Percentiles rank a stretch among this genome's conserved stretches.
These are phyloP conservation scores for Atopsyche davidsoni DNA, from an alignment of 1,140 invertebrate genomes.

Conservation along the genomic window DNA sequence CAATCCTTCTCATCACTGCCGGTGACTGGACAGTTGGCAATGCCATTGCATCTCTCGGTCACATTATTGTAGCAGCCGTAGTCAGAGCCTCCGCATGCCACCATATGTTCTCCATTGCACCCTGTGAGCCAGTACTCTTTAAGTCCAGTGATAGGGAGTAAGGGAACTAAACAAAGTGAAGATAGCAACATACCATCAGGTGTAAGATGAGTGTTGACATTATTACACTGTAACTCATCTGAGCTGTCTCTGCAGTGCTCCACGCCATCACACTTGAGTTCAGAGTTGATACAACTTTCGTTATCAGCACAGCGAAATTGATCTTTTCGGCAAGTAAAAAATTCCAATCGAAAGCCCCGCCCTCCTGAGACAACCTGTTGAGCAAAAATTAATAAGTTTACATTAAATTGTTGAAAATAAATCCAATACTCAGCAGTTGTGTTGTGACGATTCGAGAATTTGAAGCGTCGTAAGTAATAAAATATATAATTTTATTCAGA, in stretches of 20 bases:
- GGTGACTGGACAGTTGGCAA: conserved; percentile 14
- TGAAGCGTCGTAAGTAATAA: no score
- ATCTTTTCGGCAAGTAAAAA: conserved; percentile 16
- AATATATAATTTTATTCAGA: no score
- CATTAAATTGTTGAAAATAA: no score
- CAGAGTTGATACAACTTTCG: conserved; percentile 15
- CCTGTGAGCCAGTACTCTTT: conserved; percentile 12
- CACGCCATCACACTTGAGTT: conserved; percentile 19
- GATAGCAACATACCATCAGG: conserved; percentile 15
- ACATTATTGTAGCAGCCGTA: conserved; percentile 24
- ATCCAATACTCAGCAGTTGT: no score
- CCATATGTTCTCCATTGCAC: conserved; percentile 23
- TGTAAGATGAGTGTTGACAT: conserved; percentile 3
- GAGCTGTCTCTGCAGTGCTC: conserved; percentile 19
- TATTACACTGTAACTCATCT: conserved; percentile 20
- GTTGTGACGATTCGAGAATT: no score
- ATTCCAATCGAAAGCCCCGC: conserved; percentile 17
- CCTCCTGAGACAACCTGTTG: conserved; percentile 18
- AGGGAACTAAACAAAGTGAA: background rate
- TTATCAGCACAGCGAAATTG: conserved; percentile 23
- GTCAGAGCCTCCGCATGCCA: conserved; percentile 23
- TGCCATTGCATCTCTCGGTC: conserved; percentile 19
- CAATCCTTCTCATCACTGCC: conserved; percentile 22
- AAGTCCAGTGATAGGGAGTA: background rate
- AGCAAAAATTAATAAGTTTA: background rate